phyloP scores from a whole-genome alignment of 2,113 vertebrate genomes.

The Vulpes lagopus region DNA sequence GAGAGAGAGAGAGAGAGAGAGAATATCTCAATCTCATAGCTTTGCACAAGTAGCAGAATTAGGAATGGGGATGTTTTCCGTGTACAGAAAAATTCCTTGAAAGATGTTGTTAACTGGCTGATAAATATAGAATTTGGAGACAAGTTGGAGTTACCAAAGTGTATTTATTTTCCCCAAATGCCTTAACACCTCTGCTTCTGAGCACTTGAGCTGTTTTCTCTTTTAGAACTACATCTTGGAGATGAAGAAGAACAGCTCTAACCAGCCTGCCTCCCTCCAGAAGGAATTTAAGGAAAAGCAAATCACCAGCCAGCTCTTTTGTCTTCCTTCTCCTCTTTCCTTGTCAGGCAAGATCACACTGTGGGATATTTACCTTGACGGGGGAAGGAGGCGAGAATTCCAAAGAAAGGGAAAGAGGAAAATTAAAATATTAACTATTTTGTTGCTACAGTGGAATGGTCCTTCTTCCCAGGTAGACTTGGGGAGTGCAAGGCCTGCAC shows the following conservation, averaged over 20 bases:
- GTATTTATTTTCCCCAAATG: neutral
- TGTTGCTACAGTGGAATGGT: neutral
- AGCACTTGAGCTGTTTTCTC: neutral
- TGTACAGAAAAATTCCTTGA: neutral
- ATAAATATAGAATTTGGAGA: slow-evolving; percentile 9
- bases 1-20: no score
- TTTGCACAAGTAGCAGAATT: slow-evolving; percentile 20
- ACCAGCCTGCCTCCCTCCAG: neutral
- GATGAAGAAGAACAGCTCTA: neutral
- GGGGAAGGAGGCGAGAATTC: neutral
- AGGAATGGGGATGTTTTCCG: neutral
- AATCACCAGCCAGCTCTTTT: neutral
- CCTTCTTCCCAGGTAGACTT: neutral
- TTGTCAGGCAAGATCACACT: neutral
- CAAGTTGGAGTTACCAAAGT: neutral
- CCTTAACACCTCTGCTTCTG: neutral
- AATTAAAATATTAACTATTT: neutral
- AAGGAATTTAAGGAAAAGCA: neutral
- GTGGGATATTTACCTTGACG: neutral
- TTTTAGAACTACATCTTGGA: neutral
- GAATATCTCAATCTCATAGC: neutral
- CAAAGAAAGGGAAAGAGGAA: slow-evolving; percentile 7
- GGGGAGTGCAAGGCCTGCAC: neutral
- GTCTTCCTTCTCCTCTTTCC: neutral
- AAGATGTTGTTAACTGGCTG: neutral